Evolutionary conservation across 1,140 invertebrate genomes (phyloP).

Genomic region (Dufourea novaeangliae): DNA sequence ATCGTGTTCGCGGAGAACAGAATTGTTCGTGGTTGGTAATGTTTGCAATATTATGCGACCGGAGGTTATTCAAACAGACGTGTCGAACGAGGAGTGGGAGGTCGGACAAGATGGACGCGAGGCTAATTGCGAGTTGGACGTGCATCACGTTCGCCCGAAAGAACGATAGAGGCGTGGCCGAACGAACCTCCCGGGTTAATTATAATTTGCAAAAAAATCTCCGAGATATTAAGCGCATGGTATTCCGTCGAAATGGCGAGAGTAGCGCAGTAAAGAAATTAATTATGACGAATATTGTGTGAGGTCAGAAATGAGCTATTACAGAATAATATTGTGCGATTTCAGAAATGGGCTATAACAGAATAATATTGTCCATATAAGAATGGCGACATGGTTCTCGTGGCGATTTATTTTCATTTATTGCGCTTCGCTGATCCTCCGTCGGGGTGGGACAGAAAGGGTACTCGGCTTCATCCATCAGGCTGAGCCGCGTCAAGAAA

Average conservation of each 20-base stretch:
- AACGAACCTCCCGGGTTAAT: not conserved
- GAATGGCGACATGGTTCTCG: conserved; percentile 7
- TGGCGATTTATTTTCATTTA: conserved; percentile 58
- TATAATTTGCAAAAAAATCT: not conserved
- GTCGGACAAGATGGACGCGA: not conserved
- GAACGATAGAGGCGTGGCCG: not conserved
- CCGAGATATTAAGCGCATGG: not conserved
- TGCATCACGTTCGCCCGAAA: not conserved
- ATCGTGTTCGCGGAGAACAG: not conserved
- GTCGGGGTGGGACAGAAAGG: not conserved
- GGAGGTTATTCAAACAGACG: not conserved
- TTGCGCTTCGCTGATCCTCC: conserved; percentile 23
- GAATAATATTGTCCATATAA: not conserved
- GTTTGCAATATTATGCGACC: not conserved
- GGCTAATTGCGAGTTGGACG: not conserved
- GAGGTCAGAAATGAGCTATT: not conserved
- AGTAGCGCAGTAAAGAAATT: not conserved
- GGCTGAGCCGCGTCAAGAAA: conserved; percentile 26
- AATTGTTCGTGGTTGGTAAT: not conserved
- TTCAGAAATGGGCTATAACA: too few relatives aligned
- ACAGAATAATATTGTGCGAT: not conserved
- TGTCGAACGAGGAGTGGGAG: not conserved
- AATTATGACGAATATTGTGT: conserved; percentile 11
- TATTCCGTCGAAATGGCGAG: not conserved
- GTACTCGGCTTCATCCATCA: conserved; percentile 51